Evolutionary conservation across 2,888 invertebrate species (phyloP).

Genomic region (Parapristionchus giblindavisi): DNA sequence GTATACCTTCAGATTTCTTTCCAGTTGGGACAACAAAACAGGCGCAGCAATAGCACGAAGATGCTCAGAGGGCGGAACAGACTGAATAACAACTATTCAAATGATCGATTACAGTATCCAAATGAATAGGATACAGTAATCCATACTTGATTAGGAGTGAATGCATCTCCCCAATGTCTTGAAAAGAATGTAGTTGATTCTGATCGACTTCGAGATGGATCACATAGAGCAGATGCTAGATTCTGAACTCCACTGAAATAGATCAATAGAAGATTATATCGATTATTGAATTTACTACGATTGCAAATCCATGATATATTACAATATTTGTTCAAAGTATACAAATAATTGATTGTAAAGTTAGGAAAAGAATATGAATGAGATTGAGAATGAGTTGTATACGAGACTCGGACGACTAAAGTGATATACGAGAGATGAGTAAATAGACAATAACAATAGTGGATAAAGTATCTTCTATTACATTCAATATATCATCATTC

Average conservation of each 20-base stretch:
- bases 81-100: background rate
- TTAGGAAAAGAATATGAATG: too few relatives aligned
- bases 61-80: slow-evolving; percentile 17
- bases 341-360: too few relatives aligned
- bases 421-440: too few relatives aligned
- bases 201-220: slow-evolving; percentile 76
- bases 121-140: slow-evolving; percentile 71
- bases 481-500: too few relatives aligned
- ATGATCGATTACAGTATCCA: background rate
- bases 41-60: slow-evolving; percentile 31
- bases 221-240: slow-evolving; percentile 64
- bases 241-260: slow-evolving; percentile 66
- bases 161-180: slow-evolving; percentile 95
- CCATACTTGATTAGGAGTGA: slow-evolving; percentile 82
- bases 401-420: too few relatives aligned
- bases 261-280: background rate
- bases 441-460: too few relatives aligned
- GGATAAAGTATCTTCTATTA: too few relatives aligned
- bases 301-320: slow-evolving; percentile 3
- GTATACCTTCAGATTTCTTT: slow-evolving; percentile 28
- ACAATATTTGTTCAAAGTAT: too few relatives aligned
- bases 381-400: too few relatives aligned
- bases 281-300: background rate
- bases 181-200: slow-evolving; percentile 92
- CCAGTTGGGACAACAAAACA: slow-evolving; percentile 28